Percentiles rank a stretch among this genome's conserved stretches.
phyloP scores from a whole-genome alignment of 2,113 vertebrate species.

The Abramis brama region DNA sequence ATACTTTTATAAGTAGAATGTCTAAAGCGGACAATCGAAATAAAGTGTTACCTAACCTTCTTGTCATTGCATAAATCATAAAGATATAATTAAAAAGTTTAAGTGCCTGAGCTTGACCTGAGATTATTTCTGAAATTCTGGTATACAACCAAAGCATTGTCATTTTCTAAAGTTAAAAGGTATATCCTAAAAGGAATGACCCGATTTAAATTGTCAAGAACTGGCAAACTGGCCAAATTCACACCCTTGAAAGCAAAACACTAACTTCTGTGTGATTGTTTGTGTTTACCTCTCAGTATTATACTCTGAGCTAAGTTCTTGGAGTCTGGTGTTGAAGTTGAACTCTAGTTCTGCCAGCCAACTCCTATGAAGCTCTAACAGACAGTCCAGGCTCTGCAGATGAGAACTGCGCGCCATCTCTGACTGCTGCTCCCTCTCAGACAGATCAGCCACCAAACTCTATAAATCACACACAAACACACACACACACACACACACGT shows the following conservation, averaged over 20 bases:
- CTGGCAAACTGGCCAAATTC: background rate
- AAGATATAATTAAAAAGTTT: background rate
- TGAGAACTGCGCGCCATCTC: slow-evolving; percentile 75
- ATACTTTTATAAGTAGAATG: no score
- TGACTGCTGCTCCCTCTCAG: slow-evolving; percentile 80
- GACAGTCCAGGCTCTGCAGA: slow-evolving; percentile 73
- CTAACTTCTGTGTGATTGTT: background rate
- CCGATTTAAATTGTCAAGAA: background rate
- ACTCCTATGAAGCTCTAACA: slow-evolving; percentile 78
- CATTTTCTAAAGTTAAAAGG: background rate
- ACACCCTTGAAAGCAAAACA: background rate
- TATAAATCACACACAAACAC: slow-evolving; percentile 52
- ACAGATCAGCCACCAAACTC: slow-evolving; percentile 79
- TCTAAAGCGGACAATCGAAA: no score
- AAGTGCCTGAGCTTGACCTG: background rate
- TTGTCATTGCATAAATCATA: background rate
- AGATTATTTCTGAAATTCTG: background rate
- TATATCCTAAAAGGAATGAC: background rate
- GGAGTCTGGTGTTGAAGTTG: slow-evolving; percentile 69
- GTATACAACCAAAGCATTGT: background rate
- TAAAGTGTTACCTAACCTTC: no score
- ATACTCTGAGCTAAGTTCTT: slow-evolving; percentile 73
- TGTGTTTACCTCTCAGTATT: slow-evolving; percentile 79
- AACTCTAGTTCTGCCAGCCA: slow-evolving; percentile 74
- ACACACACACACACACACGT: background rate